These are phyloP conservation scores for Cephus spinipes DNA, from an alignment of 2,888 invertebrate species.

Conservation along the genomic window DNA sequence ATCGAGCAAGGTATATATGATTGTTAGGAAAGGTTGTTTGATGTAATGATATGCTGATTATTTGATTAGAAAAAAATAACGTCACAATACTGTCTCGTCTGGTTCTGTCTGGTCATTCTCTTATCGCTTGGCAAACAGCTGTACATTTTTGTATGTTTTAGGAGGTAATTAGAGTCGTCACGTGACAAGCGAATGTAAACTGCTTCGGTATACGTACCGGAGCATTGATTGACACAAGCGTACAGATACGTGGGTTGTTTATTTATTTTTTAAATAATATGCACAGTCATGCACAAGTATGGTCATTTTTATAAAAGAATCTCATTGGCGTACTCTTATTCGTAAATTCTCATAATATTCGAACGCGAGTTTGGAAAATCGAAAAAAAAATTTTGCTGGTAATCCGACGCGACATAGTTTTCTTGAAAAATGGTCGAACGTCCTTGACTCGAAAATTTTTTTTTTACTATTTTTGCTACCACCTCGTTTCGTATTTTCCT, in stretches of 20 bases:
- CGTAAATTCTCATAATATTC: not conserved
- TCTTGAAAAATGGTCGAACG: not conserved
- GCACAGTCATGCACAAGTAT: not conserved
- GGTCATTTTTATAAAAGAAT: not conserved
- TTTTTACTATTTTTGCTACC: not conserved
- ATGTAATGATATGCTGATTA: not conserved
- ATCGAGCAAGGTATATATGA: too few relatives aligned
- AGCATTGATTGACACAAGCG: not conserved
- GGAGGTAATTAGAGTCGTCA: not conserved
- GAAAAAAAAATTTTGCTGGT: not conserved
- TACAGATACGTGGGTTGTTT: not conserved
- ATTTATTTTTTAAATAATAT: not conserved
- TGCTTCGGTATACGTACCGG: not conserved
- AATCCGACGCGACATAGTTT: too few relatives aligned
- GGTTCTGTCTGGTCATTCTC: not conserved
- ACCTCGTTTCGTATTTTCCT: not conserved
- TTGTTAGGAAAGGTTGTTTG: not conserved
- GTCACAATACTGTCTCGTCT: not conserved
- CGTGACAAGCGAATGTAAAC: not conserved
- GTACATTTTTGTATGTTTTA: not conserved
- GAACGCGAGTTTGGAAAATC: not conserved
- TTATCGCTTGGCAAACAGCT: not conserved
- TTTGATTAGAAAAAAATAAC: not conserved
- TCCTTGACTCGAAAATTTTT: not conserved
- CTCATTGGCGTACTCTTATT: not conserved